Conservation (phyloP, 2,888 invertebrate genomes). For the Ctenicera cuprea region DNA sequence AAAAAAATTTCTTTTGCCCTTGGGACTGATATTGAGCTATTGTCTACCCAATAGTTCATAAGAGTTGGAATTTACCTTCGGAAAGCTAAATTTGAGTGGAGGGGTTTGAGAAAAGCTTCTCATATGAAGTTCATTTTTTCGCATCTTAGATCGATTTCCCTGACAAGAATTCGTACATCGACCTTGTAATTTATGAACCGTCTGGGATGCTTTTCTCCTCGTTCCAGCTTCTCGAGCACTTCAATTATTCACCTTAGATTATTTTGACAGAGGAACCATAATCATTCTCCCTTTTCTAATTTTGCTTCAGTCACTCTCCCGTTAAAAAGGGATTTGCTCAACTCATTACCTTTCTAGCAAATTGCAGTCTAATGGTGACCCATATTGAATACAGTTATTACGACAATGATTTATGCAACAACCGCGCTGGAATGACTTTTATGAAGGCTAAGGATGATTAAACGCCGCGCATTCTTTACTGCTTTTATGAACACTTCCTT, state of each 20-base stretch:
- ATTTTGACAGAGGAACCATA: slow-evolving; percentile 28
- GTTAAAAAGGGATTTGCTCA: slow-evolving; percentile 15
- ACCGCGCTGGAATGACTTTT: slow-evolving; percentile 21
- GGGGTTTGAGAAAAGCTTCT: background rate
- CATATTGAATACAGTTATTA: slow-evolving; percentile 21
- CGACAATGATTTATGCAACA: slow-evolving; percentile 27
- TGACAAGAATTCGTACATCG: slow-evolving; percentile 29
- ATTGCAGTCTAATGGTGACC: slow-evolving; percentile 17
- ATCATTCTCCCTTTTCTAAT: slow-evolving; percentile 27
- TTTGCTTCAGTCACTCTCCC: slow-evolving; percentile 4
- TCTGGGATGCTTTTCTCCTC: slow-evolving; percentile 17
- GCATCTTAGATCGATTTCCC: slow-evolving; percentile 28
- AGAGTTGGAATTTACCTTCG: slow-evolving; percentile 6
- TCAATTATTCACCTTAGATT: slow-evolving; percentile 31
- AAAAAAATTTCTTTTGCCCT: no score
- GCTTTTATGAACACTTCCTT: slow-evolving; percentile 9
- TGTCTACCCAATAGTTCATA: background rate
- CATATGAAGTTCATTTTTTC: slow-evolving; percentile 21
- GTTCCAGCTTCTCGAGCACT: slow-evolving; percentile 14
- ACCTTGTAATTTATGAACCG: slow-evolving; percentile 28
- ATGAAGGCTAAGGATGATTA: slow-evolving; percentile 22
- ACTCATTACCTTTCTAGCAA: slow-evolving; percentile 26
- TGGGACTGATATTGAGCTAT: background rate
- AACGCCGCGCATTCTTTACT: slow-evolving; percentile 19
- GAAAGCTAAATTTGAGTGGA: background rate